Base-by-base conservation (phyloP, 2,888 invertebrate genomes). In the Acheta domesticus region DNA sequence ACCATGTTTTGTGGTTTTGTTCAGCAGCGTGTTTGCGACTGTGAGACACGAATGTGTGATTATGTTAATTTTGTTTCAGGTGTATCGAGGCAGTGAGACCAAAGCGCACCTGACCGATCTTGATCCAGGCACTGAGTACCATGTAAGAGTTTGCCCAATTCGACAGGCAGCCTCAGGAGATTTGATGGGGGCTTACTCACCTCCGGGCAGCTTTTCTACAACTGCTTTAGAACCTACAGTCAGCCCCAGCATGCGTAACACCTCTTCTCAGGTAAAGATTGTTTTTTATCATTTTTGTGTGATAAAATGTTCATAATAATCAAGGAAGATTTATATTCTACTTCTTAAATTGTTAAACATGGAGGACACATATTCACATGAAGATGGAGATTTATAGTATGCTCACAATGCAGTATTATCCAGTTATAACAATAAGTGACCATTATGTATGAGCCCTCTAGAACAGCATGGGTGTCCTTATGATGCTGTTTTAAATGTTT, bases 111-210 rank as follows among this genome's bases (percentile, higher is more conserved):
- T 93, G 86, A 89, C 90, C 87, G 91, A 92, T 85, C 89, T 96
- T 85, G 92, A 93, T 84, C 89, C 92, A 78, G 93, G 93, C 84
- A 90, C 90, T 79, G 93, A 94, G 85, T 96, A 96, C 88, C 88
- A 88, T 84, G 91, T 93, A 84, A 91, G 96, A 79, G 94, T 96
- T 82, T 93, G 93, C 87, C 92, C 93, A 49, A 91, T 95, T 84
- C 91, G 96, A 77, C 86, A 90, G 79, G 88, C 90, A 83, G 88
- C 87, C 78, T 90, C 90, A 74, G 88, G 88, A 76, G 90, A 90
- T 84, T 89, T 94, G 83, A 87, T 90, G 81, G 93, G 95, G 81
- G 91, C 93, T 82, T 93, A 91, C 87, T 94, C 95, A 82, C 90
- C 91, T 79, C 86, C 90, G 78, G 87, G 91, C 83, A 90, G 90